These are phyloP conservation scores for Leptatherina wallacei DNA, from an alignment of 2,797 vertebrate species.

Conservation along the genomic window DNA sequence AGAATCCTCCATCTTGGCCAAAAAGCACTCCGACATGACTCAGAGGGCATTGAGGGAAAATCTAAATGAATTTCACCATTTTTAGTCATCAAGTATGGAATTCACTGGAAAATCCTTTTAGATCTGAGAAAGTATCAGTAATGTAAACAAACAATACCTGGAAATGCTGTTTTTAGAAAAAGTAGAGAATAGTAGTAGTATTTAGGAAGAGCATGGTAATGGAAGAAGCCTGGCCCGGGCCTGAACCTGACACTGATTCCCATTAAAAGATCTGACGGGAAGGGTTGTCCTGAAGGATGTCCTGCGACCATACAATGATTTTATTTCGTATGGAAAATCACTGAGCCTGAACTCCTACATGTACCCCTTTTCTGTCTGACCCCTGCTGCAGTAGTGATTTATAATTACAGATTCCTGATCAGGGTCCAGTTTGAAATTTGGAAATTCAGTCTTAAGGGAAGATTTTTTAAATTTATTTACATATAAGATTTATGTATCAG, in stretches of 20 bases:
- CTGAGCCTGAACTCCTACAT: constrained; percentile 27
- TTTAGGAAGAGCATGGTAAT: constrained; percentile 4
- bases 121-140: background rate
- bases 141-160: background rate
- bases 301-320: constrained; percentile 60
- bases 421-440: background rate
- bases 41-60: too few relatives aligned
- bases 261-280: constrained; percentile 57
- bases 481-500: too few relatives aligned
- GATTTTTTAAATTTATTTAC: too few relatives aligned
- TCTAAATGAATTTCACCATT: background rate
- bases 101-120: background rate
- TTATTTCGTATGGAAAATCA: constrained; percentile 53
- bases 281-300: constrained; percentile 71
- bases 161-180: background rate
- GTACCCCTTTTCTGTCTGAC: constrained; percentile 18
- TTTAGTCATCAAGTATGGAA: background rate
- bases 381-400: constrained; percentile 3
- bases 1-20: too few relatives aligned
- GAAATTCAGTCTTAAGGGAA: too few relatives aligned
- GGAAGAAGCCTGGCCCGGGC: constrained; percentile 1
- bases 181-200: background rate
- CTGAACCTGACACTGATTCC: constrained; percentile 41
- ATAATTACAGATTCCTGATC: background rate
- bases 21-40: too few relatives aligned